phyloP scores from a whole-genome alignment of 2,797 vertebrate genomes.

The Bovichtus variegatus region DNA sequence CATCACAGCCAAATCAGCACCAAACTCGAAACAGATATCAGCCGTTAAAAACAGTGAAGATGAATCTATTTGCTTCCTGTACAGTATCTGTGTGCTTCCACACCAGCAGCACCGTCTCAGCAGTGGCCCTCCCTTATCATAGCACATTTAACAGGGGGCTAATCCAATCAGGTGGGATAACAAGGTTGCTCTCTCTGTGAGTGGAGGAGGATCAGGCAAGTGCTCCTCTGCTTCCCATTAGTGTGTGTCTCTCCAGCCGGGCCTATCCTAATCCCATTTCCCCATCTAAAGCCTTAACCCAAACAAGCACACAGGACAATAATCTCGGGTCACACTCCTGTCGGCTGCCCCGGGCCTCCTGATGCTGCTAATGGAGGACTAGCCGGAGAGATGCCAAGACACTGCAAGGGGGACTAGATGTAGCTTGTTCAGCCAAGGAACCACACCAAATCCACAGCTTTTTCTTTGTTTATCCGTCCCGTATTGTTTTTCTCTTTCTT shows the following conservation, averaged over 20 bases:
- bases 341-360: conserved; percentile 73
- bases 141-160: conserved; percentile 86
- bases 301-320: conserved; percentile 86
- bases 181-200: conserved; percentile 82
- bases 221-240: conserved; percentile 85
- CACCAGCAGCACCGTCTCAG: conserved; percentile 68
- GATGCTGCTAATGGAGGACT: conserved; percentile 77
- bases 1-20: conserved; percentile 27
- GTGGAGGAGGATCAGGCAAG: conserved; percentile 80
- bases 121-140: conserved; percentile 83
- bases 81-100: conserved; percentile 59
- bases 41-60: conserved; percentile 35
- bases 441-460: conserved; percentile 53
- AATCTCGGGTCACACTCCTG: conserved; percentile 86
- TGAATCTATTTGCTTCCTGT: conserved; percentile 67
- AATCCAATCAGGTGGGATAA: conserved; percentile 88
- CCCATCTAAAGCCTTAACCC: conserved; percentile 88
- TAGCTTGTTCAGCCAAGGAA: conserved; percentile 60
- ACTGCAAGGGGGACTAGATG: conserved; percentile 56
- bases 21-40: conserved; percentile 29
- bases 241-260: conserved; percentile 81
- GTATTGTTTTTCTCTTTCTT: conserved; percentile 42
- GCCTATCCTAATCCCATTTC: conserved; percentile 87
- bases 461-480: conserved; percentile 55
- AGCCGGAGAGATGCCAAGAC: conserved; percentile 73